These are phyloP conservation scores for Syrmaticus mikado DNA, from an alignment of 2,113 vertebrate genomes.

Conservation along the genomic window DNA sequence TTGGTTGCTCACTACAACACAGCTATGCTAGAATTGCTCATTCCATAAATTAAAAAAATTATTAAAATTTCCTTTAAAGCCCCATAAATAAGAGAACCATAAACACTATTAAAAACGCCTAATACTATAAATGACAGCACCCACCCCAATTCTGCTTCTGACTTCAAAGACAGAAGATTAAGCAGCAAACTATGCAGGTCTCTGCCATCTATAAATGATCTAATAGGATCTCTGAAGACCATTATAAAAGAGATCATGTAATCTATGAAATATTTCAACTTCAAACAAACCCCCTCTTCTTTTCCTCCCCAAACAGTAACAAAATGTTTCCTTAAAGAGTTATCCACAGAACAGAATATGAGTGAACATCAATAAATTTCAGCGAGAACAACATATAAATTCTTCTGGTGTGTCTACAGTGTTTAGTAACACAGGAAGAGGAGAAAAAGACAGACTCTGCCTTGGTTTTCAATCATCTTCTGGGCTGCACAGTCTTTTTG, in stretches of 20 bases:
- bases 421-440: neutral
- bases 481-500: neutral
- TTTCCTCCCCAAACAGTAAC: neutral
- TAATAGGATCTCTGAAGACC: neutral
- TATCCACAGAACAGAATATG: neutral
- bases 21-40: neutral
- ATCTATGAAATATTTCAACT: neutral
- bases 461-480: neutral
- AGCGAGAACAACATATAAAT: neutral
- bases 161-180: neutral
- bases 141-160: no score
- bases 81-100: neutral
- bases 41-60: neutral
- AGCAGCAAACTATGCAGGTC: neutral
- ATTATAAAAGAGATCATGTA: neutral
- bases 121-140: neutral
- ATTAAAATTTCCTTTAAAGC: neutral
- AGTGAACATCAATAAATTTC: neutral
- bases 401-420: neutral
- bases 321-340: neutral
- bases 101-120: neutral
- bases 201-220: neutral
- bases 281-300: neutral
- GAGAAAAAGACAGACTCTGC: neutral
- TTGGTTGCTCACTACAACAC: neutral